Evolutionary conservation across 2,888 invertebrate species (phyloP).

Genomic region (Ennomos fuscantarius): DNA sequence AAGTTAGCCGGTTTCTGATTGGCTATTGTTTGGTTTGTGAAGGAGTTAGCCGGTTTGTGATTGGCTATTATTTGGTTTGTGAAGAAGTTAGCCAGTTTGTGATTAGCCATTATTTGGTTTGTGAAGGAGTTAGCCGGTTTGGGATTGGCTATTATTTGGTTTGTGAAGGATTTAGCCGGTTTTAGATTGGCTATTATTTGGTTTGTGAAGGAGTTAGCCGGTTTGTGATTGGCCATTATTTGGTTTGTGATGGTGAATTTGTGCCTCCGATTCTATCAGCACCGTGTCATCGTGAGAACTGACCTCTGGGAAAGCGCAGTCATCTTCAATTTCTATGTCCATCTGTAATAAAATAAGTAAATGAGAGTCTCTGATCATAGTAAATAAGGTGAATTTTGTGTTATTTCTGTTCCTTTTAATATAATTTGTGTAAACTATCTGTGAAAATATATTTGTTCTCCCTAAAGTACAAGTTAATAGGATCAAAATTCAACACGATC

Average conservation of each 20-base stretch:
- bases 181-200: neutral
- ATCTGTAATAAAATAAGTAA: slow-evolving; percentile 36
- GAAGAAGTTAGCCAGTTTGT: too few species aligned
- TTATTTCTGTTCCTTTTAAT: neutral
- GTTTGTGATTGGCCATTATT: neutral
- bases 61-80: slow-evolving; percentile 1
- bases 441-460: too few species aligned
- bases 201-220: neutral
- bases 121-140: neutral
- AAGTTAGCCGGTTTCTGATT: too few species aligned
- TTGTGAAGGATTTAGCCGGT: neutral
- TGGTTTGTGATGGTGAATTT: slow-evolving; percentile 12
- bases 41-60: too few species aligned
- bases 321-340: slow-evolving; percentile 44
- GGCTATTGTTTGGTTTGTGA: neutral
- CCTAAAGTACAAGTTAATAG: too few species aligned
- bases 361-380: too few species aligned
- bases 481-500: too few species aligned
- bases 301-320: slow-evolving; percentile 38
- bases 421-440: too few species aligned
- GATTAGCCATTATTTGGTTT: neutral
- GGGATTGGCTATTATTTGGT: neutral
- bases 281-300: slow-evolving; percentile 6
- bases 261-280: slow-evolving; percentile 21
- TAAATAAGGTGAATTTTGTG: too few species aligned